Evolutionary conservation across 2,113 vertebrate genomes (phyloP).

Genomic region (Columba livia): DNA sequence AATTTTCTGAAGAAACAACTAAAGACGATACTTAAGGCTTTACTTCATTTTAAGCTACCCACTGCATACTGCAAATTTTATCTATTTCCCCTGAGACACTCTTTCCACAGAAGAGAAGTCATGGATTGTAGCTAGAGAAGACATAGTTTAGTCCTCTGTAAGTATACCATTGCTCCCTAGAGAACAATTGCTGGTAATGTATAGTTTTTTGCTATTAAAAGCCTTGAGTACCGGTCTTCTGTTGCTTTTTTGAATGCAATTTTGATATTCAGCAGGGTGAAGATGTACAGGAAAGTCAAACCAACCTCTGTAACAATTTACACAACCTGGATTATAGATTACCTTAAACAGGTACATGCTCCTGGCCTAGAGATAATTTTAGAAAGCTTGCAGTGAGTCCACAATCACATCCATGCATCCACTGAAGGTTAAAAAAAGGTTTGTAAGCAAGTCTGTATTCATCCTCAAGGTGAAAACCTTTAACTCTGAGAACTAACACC

Average conservation of each 20-base stretch:
- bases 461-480: not conserved
- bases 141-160: not conserved
- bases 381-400: not conserved
- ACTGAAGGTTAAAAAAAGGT: not conserved
- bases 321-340: too few relatives aligned
- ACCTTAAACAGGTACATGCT: fast-evolving
- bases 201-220: not conserved
- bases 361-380: too few relatives aligned
- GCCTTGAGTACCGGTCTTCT: not conserved
- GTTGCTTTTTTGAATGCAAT: not conserved
- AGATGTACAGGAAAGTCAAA: not conserved
- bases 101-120: not conserved
- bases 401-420: not conserved
- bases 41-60: not conserved
- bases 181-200: not conserved
- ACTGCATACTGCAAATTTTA: not conserved
- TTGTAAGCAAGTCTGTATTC: not conserved
- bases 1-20: not conserved
- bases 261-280: not conserved
- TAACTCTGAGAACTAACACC: not conserved
- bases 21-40: not conserved
- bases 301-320: not conserved
- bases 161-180: not conserved
- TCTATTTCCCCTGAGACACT: not conserved
- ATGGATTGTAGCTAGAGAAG: not conserved